Evolutionary conservation across 30 jellyfish, hydroid and myxozoan genomes (phyloP), one percentile per base, ranked within the genome.

Genomic region (Catostylus mosaicus): DNA sequence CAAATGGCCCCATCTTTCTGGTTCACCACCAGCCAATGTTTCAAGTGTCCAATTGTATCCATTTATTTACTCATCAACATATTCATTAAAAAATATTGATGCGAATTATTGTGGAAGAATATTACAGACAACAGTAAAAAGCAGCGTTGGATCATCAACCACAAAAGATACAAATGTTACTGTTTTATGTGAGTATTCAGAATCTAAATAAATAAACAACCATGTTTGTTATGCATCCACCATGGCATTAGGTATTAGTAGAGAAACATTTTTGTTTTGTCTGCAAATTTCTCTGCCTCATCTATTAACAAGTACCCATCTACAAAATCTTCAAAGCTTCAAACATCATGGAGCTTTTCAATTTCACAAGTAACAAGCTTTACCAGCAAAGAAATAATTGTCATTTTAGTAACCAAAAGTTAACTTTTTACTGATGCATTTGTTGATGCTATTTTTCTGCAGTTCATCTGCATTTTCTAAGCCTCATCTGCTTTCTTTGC

Each of bases 91-190:
- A 5, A 73, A 73, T 30, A 73, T 51, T 19, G 73, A 22, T 0
- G 85, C 74, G 26, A 50, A 74, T 52, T 50, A 47, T 47, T 73
- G 85, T 50, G 85, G 85, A 73, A 51, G 85, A 37, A 50, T 73
- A 3, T 23, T 73, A 38, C 38, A 30, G 10, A 46, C 85, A 1
- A 22, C 63, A 73, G 48, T 52, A 19, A 46, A 30, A 34, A 73
- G 51, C 74, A 45, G 56, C 9, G 4, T 72, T 72, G 80, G 80
- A 35, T 18, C 64, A 24, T 35, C 64, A 8, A 9, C 59, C 3
- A 57, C 57, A 24, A 37, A 34, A 24, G 1, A 4, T 22, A 68
- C 80, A 43, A 68, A 68, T 34, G 64, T 68, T 23, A 37, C 63
- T 65, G 56, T 65, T 30, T 27, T 65, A 33, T 30, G 77, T 65